Evolutionary conservation across 2,113 vertebrate species (phyloP), one percentile per base, ranked within the genome.

Genomic region (Mastomys coucha): DNA sequence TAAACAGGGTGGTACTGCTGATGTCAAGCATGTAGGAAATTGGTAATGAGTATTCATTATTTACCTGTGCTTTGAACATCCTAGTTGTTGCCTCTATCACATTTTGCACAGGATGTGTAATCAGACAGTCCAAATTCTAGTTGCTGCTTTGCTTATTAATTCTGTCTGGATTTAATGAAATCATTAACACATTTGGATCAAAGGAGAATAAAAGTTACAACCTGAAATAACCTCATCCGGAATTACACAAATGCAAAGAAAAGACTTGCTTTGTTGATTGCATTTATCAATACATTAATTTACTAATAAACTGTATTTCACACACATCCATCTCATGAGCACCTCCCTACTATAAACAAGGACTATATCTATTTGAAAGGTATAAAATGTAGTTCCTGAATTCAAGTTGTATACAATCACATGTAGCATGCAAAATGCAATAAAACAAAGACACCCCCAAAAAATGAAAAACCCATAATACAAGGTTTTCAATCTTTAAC

Each of bases 111-210:
- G 77, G 73, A 58, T 77, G 51, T 67, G 36, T n/a, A 73, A 91
- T 92, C 88, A 96, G 60, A 72, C 24, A 88, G 49, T 67, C 31
- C 73, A 88, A 89, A 88, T 85, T 92, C 56, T 88, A 93, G 92
- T 6, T 65, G 51, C 84, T 87, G 36, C 20, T 69, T 94, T 63
- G 26, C 39, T 82, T 69, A 73, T 89, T 81, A 75, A 1, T 88
- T 93, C 87, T 94, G 49, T 78, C 87, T 93, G 31, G 36, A 56
- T 78, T 93, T 87, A 31, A 53, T 91, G 45, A 96, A 81, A 73
- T 88, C 19, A 80, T 80, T 86, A 78, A 39, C 24, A 70, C 45
- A 42, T 85, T 69, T 53, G 19, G 20, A 85, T 28, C 1, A 19
- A 49, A 75, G 22, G 4, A 86, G 17, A 91, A 53, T 6, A 92